phyloP scores from a whole-genome alignment of 1,140 invertebrate genomes.

The Alviniconcha marisindica region DNA sequence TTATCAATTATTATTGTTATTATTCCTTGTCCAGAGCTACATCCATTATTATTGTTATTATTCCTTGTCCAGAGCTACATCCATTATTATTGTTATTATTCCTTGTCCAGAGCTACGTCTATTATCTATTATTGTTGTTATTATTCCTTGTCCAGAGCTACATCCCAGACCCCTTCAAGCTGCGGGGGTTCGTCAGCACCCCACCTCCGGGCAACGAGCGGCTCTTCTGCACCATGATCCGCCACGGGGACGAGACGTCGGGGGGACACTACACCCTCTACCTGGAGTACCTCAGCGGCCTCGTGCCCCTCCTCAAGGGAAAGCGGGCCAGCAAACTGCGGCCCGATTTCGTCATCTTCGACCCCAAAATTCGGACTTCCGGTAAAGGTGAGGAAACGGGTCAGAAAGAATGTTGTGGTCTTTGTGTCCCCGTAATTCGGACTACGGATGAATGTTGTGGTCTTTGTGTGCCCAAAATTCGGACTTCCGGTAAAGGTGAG shows the following conservation, averaged over 20 bases:
- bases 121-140: no score
- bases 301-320: conserved; percentile 96
- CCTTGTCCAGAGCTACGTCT: no score
- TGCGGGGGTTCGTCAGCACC: conserved; percentile 94
- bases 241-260: conserved; percentile 89
- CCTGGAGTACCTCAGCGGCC: conserved; percentile 94
- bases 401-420: no score
- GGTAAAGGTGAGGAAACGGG: conserved; percentile 40
- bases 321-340: conserved; percentile 96
- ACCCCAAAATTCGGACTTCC: conserved; percentile 81
- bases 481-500: conserved; percentile 55
- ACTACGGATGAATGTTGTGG: no score
- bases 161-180: conserved; percentile 90
- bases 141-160: conserved; percentile 85
- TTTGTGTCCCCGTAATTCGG: conserved; percentile 59
- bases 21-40: no score
- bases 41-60: no score
- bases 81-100: no score
- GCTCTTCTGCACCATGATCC: conserved; percentile 96
- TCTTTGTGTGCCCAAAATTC: conserved; percentile 58
- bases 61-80: no score
- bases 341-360: conserved; percentile 98
- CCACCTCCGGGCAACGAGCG: conserved; percentile 90
- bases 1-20: no score
- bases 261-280: conserved; percentile 95